Base-by-base conservation (phyloP, 2,113 vertebrate species). In the Mungos mungo region DNA sequence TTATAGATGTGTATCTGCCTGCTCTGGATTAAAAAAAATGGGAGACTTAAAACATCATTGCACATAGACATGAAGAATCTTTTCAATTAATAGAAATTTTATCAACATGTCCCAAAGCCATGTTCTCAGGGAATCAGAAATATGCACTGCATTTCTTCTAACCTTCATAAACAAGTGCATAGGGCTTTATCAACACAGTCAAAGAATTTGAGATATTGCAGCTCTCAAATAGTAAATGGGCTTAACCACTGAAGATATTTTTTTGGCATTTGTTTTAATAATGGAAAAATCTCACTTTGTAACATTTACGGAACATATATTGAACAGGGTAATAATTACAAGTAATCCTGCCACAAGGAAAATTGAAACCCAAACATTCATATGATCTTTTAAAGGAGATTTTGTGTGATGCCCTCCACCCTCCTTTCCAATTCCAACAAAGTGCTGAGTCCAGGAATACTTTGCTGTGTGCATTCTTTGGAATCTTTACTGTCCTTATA, bases 261-360 rank as follows among this genome's bases (percentile, higher is more conserved):
- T 63, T 92, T 95, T 63, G 90, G 13, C 71, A 88, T 96, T 98
- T 96, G 47, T 90, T 96, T 97, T 82, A 94, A 7, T n/a, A 91
- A 93, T 93, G 63, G 25, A 13, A 82, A 90, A 88, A 33, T 90
- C 12, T 93, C 18, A 81, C 13, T 85, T 98, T 47, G 33, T 23
- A 94, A 45, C 60, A 88, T 96, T 92, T 87, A 93, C 3, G 38
- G 79, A 91, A 38, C 52, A 82, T 19, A 81, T 7, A 88, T 63
- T 90, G 72, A 91, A 33, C 11, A 79, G 29, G 35, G 6, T 86
- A 71, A 69, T 95, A 91, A 57, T 65, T 18, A 69, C n/a, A 97
- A 86, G 33, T 76, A 96, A 83, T 57, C 79, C 33, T 76, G 2
- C 15, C 82, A 4, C 0, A 79, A 74, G 68, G 35, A 86, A 74